Conservation (phyloP, 2,888 invertebrate genomes). For the Caenorhabditis panamensis region DNA sequence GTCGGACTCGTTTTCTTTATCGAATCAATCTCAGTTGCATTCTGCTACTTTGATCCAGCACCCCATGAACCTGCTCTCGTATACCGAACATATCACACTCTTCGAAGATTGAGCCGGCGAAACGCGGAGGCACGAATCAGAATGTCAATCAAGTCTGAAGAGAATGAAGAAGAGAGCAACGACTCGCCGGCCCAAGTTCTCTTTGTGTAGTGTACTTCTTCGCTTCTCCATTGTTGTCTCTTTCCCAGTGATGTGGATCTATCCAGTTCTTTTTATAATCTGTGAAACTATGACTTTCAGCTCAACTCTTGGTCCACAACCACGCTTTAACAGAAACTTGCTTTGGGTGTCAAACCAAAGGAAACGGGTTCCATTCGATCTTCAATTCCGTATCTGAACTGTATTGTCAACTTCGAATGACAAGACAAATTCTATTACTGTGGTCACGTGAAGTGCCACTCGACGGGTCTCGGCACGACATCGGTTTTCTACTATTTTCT, state of each 20-base stretch:
- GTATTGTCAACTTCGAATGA: too few species aligned
- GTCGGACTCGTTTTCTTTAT: neutral
- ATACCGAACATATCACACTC: slow-evolving; percentile 63
- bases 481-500: too few species aligned
- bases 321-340: slow-evolving; percentile 46
- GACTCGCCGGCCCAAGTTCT: slow-evolving; percentile 68
- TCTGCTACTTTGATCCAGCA: slow-evolving; percentile 74
- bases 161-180: slow-evolving; percentile 62
- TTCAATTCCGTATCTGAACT: too few species aligned
- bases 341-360: too few species aligned
- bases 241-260: slow-evolving; percentile 25
- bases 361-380: too few species aligned
- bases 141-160: slow-evolving; percentile 65
- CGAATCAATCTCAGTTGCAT: slow-evolving; percentile 63
- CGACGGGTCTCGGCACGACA: too few species aligned
- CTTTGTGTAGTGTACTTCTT: slow-evolving; percentile 59
- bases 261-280: slow-evolving; percentile 3
- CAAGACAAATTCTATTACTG: too few species aligned
- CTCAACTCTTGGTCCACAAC: slow-evolving; percentile 62
- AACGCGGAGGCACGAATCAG: slow-evolving; percentile 58
- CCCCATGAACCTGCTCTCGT: slow-evolving; percentile 66
- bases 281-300: slow-evolving; percentile 26
- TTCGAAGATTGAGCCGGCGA: slow-evolving; percentile 57
- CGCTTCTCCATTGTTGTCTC: slow-evolving; percentile 20
- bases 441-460: too few species aligned